These are phyloP conservation scores for Climacteris rufus DNA, from an alignment of 2,113 vertebrate genomes.

Conservation along the genomic window DNA sequence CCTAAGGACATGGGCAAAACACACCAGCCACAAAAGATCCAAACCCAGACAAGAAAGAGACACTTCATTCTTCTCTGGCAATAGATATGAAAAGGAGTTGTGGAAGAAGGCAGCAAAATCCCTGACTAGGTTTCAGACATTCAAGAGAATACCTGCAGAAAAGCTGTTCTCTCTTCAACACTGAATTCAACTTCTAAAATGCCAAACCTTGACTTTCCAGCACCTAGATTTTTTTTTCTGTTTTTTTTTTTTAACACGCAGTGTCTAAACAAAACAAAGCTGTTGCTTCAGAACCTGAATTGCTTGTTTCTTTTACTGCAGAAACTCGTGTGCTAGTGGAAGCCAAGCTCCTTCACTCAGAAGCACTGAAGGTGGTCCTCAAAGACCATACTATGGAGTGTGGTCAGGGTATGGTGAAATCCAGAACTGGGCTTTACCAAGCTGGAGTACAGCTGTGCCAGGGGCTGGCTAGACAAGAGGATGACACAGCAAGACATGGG, in stretches of 20 bases:
- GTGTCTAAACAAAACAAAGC: neutral
- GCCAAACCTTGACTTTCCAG: neutral
- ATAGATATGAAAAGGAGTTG: neutral
- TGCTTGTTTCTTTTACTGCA: neutral
- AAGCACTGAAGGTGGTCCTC: neutral
- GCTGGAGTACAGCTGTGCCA: neutral
- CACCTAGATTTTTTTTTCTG: neutral
- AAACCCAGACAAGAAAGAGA: neutral
- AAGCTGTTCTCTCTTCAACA: neutral
- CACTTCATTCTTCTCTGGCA: neutral
- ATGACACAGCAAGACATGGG: neutral
- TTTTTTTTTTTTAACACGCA: neutral
- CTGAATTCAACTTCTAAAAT: neutral
- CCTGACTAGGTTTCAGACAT: neutral
- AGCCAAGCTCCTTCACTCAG: neutral
- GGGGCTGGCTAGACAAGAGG: neutral
- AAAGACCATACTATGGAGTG: accelerated
- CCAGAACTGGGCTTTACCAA: neutral
- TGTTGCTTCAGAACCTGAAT: neutral
- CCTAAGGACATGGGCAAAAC: neutral
- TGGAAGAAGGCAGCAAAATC: neutral
- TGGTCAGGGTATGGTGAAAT: neutral
- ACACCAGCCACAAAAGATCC: neutral
- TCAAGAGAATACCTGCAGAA: neutral
- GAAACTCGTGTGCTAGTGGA: neutral